Conservation (phyloP, 1,140 invertebrate species). For the Harlomillsia oculata region DNA sequence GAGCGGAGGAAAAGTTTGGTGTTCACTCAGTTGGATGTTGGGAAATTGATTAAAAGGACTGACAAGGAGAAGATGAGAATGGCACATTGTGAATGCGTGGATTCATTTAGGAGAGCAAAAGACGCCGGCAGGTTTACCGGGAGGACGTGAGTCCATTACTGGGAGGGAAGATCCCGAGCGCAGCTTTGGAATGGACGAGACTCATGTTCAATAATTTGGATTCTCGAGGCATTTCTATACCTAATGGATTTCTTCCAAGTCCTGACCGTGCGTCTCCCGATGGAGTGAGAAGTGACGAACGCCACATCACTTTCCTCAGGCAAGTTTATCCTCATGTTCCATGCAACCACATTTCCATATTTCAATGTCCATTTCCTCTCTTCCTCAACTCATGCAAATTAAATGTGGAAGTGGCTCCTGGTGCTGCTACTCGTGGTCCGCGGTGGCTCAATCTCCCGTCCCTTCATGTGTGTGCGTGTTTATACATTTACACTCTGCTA, state of each 20-base stretch:
- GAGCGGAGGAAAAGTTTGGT: too few species aligned
- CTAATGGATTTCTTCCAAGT: conserved; percentile 10
- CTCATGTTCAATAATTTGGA: conserved; percentile 19
- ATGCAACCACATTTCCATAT: too few species aligned
- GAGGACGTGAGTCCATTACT: conserved; percentile 11
- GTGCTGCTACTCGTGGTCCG: too few species aligned
- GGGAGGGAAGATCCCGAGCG: conserved; percentile 8
- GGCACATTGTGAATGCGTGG: not conserved
- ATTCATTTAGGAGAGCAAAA: not conserved
- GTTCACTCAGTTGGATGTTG: too few species aligned
- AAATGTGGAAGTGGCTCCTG: too few species aligned
- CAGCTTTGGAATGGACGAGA: conserved; percentile 11
- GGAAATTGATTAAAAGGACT: not conserved
- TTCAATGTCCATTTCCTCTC: too few species aligned
- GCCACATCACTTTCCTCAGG: conserved; percentile 7
- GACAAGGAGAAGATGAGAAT: not conserved
- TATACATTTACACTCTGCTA: too few species aligned
- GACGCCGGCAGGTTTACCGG: conserved; percentile 8
- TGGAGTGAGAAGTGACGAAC: not conserved
- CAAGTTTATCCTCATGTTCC: too few species aligned
- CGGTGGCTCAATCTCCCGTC: too few species aligned
- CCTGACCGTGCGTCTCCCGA: not conserved
- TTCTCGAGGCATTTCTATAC: conserved; percentile 13
- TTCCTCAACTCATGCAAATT: too few species aligned
- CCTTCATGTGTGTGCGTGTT: too few species aligned